These are phyloP conservation scores for Spondyliosoma cantharus DNA, from an alignment of 2,797 vertebrate genomes.

Conservation along the genomic window DNA sequence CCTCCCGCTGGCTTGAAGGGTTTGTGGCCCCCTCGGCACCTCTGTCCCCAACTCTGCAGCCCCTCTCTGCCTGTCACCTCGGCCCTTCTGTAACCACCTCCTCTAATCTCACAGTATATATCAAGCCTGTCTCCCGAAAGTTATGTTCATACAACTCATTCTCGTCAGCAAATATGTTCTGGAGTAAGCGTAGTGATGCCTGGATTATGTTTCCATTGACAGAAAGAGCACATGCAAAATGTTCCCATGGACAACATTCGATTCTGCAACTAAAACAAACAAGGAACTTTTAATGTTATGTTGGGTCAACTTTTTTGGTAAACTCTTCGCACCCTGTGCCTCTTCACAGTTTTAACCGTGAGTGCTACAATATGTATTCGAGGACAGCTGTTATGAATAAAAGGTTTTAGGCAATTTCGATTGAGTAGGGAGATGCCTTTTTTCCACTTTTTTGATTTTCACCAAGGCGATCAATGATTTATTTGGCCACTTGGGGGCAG, in stretches of 20 bases:
- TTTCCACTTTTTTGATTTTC: too few species aligned
- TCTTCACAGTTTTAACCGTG: too few species aligned
- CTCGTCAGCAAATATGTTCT: background rate
- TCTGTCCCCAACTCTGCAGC: constrained; percentile 36
- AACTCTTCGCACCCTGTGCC: too few species aligned
- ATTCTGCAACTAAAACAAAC: background rate
- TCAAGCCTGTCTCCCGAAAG: constrained; percentile 20
- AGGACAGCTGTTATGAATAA: too few species aligned
- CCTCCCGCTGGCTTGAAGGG: constrained; percentile 55
- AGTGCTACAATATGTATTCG: background rate
- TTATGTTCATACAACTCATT: background rate
- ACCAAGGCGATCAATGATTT: background rate
- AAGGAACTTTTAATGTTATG: background rate
- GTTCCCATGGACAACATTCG: background rate
- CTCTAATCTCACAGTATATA: constrained; percentile 13
- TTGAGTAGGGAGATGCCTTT: too few species aligned
- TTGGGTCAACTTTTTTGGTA: background rate
- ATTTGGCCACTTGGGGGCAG: constrained; percentile 1
- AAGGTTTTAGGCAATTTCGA: background rate
- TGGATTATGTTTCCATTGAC: constrained; percentile 10
- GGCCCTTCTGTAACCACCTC: constrained; percentile 26
- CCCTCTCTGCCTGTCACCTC: constrained; percentile 37
- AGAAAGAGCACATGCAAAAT: background rate
- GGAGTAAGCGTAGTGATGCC: background rate
- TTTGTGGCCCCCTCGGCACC: constrained; percentile 66